Evolutionary conservation across 2,113 vertebrate genomes (phyloP), one percentile per base, ranked within the genome.

Genomic region (Etheostoma cragini): DNA sequence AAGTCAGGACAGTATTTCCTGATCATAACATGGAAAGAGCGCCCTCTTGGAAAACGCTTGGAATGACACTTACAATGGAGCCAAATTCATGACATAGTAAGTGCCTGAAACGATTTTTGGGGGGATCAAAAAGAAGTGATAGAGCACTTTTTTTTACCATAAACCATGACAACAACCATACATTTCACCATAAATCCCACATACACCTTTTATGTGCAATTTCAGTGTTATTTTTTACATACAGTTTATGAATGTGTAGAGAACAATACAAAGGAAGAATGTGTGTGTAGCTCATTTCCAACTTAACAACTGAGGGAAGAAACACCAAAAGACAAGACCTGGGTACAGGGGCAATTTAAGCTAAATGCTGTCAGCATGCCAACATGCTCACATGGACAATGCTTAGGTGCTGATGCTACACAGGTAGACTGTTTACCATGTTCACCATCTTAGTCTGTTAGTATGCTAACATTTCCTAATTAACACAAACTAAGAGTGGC

Each of bases 11-110:
- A 21, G 8, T 61, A 17, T 67, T 62, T 74, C 38, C 58, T 56
- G 6, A 47, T 46, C 17, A 49, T 8, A 76, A 17, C 14, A 53
- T 54, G 49, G n/a, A 62, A 67, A 87, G 50, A 66, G 87, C 72
- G 49, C 82, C 86, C 82, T 87, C 88, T 81, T 62, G 89, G 21
- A 81, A 78, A 22, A 14, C 1, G 0, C 2, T 5, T 0, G 52
- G 70, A 69, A 90, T 26, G 3, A 84, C 68, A 87, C n/a, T 24
- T 24, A 58, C 30, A 50, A 3, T 64, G 6, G 5, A 19, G 33
- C 12, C 2, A 15, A 24, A 66, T 15, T 38, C 11, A 35, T 46
- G 4, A 21, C 24, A 62, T 4, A 17, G 53, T 47, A 4, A 38
- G 12, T 70, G n/a, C 6, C 8, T 69, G 16, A 61, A 10, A 33